Evolutionary conservation across 2,888 invertebrate species (phyloP).

Genomic region (Lacanobia wlatinum): DNA sequence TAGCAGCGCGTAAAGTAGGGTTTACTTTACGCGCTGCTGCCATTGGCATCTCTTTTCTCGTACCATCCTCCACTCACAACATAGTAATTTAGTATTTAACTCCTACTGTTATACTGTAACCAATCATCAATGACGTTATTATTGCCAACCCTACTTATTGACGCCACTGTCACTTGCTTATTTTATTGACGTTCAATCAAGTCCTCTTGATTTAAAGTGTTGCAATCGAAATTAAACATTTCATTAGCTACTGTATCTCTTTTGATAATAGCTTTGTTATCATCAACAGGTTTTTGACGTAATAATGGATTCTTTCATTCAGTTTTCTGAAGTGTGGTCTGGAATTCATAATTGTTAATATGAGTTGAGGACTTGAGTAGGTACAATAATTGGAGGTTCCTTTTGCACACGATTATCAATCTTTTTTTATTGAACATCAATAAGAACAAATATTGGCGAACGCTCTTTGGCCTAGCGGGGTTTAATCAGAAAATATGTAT

Average conservation of each 20-base stretch:
- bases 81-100: neutral
- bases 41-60: too few species aligned
- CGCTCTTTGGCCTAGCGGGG: neutral
- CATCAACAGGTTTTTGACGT: slow-evolving; percentile 7
- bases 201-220: slow-evolving; percentile 39
- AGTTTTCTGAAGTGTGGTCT: slow-evolving; percentile 9
- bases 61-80: too few species aligned
- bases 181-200: slow-evolving; percentile 15
- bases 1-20: too few species aligned
- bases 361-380: neutral
- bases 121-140: neutral
- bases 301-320: slow-evolving; percentile 12
- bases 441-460: too few species aligned
- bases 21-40: too few species aligned
- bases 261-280: slow-evolving; percentile 30
- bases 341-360: neutral
- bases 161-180: slow-evolving; percentile 23
- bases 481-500: neutral
- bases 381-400: neutral
- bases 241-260: slow-evolving; percentile 45
- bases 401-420: too few species aligned
- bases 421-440: neutral
- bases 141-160: slow-evolving; percentile 10
- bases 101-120: neutral
- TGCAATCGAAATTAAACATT: slow-evolving; percentile 39